Base-by-base conservation (phyloP, 2,113 vertebrate genomes). In the Stigmatopora nigra region DNA sequence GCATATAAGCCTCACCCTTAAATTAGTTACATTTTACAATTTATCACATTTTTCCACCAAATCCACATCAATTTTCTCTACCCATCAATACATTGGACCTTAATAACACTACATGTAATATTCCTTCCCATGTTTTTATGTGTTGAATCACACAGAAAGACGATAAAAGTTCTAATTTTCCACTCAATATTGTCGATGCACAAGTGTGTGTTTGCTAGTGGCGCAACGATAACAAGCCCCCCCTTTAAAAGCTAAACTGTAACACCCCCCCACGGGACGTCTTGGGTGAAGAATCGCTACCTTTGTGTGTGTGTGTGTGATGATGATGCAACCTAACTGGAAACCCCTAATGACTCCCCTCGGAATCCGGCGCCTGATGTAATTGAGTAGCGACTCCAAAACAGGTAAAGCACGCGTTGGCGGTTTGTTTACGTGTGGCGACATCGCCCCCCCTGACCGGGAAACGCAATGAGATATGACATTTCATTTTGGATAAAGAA, bases 401-500 rank as follows among this genome's bases (percentile, higher is more conserved):
- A n/a, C n/a, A n/a, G n/a, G n/a, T n/a, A n/a, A n/a, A n/a, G n/a
- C n/a, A n/a, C n/a, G n/a, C n/a, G n/a, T n/a, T n/a, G n/a, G n/a
- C n/a, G n/a, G 11, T 46, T 46, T 12, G 25, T 31, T 14, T 46
- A 2, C 19, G 6, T 25, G 52, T 25, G 22, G 20, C 53, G 15
- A 56, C 22, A 14, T 15, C 13, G 53, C 53, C 61, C 70, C 71
- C 74, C 70, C 73, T 77, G 74, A 67, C 59, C 14, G 53, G 59
- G 67, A 77, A 77, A 82, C 80, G 72, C 78, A 77, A 87, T 87
- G 86, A 87, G 84, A 84, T 86, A 83, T 82, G 84, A 86, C 84
- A 86, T 87, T 84, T 87, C 84, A 87, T 80, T 84, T 80, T 75
- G 64, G 80, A 87, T 84, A 84, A 86, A 86, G 82, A 87, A 86